Conservation (phyloP, 2,888 invertebrate genomes). For the Pterobdella sp. region DNA sequence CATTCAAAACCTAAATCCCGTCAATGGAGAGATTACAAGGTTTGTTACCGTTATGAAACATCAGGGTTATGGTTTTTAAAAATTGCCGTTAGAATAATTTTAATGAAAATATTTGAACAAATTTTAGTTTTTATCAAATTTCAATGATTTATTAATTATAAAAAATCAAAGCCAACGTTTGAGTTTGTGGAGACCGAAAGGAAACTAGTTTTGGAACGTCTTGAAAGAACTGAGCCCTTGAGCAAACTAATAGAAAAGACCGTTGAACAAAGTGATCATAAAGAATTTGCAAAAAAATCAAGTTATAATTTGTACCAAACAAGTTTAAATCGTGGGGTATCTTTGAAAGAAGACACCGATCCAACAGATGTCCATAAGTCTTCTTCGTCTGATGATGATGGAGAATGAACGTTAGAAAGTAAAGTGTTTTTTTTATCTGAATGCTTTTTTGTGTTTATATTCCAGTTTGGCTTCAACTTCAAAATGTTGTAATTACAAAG, state of each 20-base stretch:
- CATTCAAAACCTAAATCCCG: constrained; percentile 36
- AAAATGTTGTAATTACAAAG: neutral
- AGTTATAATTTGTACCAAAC: neutral
- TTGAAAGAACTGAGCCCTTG: neutral
- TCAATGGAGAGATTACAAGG: constrained; percentile 38
- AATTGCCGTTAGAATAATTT: no score
- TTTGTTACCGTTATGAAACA: constrained; percentile 23
- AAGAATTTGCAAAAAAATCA: neutral
- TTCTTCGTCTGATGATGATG: neutral
- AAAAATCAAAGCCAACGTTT: neutral
- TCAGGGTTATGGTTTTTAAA: neutral
- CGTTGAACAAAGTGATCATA: neutral
- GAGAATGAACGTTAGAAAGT: neutral
- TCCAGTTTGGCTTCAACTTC: neutral
- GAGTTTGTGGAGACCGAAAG: constrained; percentile 1
- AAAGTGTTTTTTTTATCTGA: neutral
- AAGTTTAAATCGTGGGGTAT: neutral
- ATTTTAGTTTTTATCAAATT: neutral
- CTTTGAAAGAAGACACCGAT: neutral
- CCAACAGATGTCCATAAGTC: neutral
- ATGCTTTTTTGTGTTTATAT: neutral
- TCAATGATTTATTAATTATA: neutral
- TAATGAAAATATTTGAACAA: neutral
- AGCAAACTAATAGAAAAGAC: neutral
- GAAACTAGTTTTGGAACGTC: neutral